Percentiles rank a stretch among this genome's conserved stretches.
These are phyloP conservation scores for Triops longicaudatus DNA, from an alignment of 1,140 invertebrate species.

Conservation along the genomic window DNA sequence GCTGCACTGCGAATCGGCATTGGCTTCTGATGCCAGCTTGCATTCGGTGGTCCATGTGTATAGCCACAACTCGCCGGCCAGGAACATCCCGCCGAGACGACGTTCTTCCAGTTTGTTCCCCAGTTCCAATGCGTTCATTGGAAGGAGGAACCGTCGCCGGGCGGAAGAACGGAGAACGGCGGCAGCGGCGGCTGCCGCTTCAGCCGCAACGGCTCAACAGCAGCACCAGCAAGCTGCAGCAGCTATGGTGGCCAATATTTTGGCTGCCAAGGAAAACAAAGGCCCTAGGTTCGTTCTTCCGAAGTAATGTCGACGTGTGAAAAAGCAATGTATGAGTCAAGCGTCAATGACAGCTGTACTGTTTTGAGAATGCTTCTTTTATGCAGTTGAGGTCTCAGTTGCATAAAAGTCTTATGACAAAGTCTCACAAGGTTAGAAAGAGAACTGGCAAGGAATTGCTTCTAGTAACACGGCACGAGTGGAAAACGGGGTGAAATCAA, in stretches of 20 bases:
- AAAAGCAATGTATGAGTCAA: no score
- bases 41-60: background rate
- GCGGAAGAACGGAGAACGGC: background rate
- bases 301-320: no score
- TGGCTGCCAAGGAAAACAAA: background rate
- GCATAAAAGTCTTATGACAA: no score
- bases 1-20: background rate
- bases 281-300: background rate
- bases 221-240: background rate
- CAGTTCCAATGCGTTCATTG: constrained; percentile 31
- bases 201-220: background rate
- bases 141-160: constrained; percentile 31
- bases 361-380: no score
- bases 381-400: no score
- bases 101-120: constrained; percentile 28
- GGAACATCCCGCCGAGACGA: constrained; percentile 21
- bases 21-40: background rate
- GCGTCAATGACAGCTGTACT: no score
- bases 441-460: no score
- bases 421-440: no score
- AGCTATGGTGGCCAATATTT: background rate
- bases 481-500: no score
- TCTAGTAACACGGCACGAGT: no score
- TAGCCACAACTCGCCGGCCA: constrained; percentile 21
- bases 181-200: background rate